Base-by-base conservation (phyloP, 2,113 vertebrate genomes). In the Chelonoidis abingdonii region DNA sequence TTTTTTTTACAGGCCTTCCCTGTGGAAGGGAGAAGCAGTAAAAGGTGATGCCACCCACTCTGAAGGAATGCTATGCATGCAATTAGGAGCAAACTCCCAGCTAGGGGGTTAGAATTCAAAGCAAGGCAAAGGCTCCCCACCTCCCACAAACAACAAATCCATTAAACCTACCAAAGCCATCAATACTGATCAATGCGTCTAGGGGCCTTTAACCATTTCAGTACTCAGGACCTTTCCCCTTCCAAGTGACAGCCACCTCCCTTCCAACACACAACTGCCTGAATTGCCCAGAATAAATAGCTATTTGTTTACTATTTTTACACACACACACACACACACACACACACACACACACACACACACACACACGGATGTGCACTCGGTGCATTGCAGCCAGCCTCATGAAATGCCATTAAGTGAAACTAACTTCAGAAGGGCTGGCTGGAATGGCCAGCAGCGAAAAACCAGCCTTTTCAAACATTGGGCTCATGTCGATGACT, bases 51-150 rank as follows among this genome's bases (percentile, higher is more conserved):
- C 99, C 98, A 99, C 98, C 98, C 99, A 99, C 98, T 98, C 99
- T 97, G 98, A 98, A 98, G 99, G 99, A 99, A 99, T 99, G 98
- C 98, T 97, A 98, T 98, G 98, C 98, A 98, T 98, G 99, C 98
- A 98, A 98, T 98, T 98, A 97, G 98, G 98, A 98, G 98, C 98
- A 49, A 97, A 98, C 98, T 98, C 98, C 98, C 98, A 98, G 97
- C 95, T 94, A 91, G 93, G 97, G 97, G 96, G 96, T 97, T 97
- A 97, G 97, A 98, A 97, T 97, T 97, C 98, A 98, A 97, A 98
- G 97, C 96, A 92, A 96, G 98, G 96, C 93, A 97, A 97, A 96
- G 94, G 91, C 97, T 96, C 95, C 98, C 97, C 97, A 97, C 95
- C 97, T 97, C 92, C 97, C 97, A 97, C 96, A 97, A 98, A 98